Evolutionary conservation across 2,113 vertebrate species (phyloP), one percentile per base, ranked within the genome.

Genomic region (Apus apus): DNA sequence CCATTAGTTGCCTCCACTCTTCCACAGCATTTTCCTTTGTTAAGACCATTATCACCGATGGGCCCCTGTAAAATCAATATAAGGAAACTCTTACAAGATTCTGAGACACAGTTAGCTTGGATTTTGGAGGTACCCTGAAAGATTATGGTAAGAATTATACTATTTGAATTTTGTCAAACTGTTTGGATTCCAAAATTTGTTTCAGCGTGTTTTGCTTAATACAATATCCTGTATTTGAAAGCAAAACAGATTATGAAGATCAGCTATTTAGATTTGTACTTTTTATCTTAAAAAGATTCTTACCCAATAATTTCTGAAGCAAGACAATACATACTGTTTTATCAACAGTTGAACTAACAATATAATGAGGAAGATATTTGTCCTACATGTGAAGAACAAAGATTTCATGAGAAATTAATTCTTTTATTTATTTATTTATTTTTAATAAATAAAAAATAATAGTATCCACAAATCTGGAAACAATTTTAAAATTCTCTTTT

Each of bases 1-100:
- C 97, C 84, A 97, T 98, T 48, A 97, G 58, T 38, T 86, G 13
- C 29, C 88, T 95, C 97, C 97, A 97, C 5, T 97, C 97, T 64
- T 97, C 90, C 61, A 98, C 97, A 57, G 97, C 97, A 67, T 98
- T 97, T 95, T 97, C 91, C 70, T 97, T 97, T 27, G 97, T 89
- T 85, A 98, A 93, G 66, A 97, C 26, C 95, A 96, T 97, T 30
- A 97, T n/a, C 91, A 97, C 83, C 1, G 93, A 97, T 9, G 96
- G 93, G 36, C 96, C 95, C 38, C 97, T 98, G 87, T 60, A 86
- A 94, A 94, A 90, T 66, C 38, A 85, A 62, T 16, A 67, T 18
- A 60, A 56, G 14, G 26, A 87, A 81, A 3, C 7, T 72, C 26
- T 88, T 73, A n/a, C 14, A 15, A 18, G 80, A 1, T 46, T 83